phyloP scores from a whole-genome alignment of 2,888 invertebrate species.

The Microplitis deprimator region DNA sequence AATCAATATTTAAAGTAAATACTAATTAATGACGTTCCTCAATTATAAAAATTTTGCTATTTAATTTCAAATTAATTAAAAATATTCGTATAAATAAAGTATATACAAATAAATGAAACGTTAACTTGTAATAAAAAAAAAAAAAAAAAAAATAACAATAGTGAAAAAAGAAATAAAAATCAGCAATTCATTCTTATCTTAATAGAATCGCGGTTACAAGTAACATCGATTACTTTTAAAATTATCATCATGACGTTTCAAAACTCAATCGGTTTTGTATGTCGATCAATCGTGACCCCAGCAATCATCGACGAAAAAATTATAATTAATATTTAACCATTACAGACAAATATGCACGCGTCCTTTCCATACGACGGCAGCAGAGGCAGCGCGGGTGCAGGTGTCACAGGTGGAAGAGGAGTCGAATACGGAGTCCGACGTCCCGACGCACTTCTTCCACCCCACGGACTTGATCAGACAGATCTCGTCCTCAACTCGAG shows the following conservation, averaged over 20 bases:
- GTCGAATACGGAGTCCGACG: slow-evolving; percentile 68
- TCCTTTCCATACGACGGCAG: slow-evolving; percentile 73
- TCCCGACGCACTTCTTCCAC: slow-evolving; percentile 68
- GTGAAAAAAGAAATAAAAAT: slow-evolving; percentile 33
- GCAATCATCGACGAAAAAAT: background rate
- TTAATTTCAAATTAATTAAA: too few relatives aligned
- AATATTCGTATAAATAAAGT: too few relatives aligned
- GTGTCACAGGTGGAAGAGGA: slow-evolving; percentile 65
- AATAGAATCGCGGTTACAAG: slow-evolving; percentile 46
- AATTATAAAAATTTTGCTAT: too few relatives aligned
- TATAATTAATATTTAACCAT: slow-evolving; percentile 44
- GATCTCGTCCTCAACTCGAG: slow-evolving; percentile 70
- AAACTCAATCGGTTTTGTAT: slow-evolving; percentile 25
- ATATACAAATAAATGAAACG: background rate
- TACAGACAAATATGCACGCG: slow-evolving; percentile 73
- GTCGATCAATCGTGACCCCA: background rate
- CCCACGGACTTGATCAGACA: slow-evolving; percentile 69
- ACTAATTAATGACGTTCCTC: too few relatives aligned
- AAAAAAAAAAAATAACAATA: slow-evolving; percentile 1
- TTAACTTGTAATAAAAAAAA: background rate
- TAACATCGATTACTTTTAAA: slow-evolving; percentile 42
- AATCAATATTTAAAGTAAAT: too few relatives aligned
- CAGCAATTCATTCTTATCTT: slow-evolving; percentile 46
- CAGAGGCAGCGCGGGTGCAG: slow-evolving; percentile 68
- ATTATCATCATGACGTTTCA: slow-evolving; percentile 43